Evolutionary conservation across 2,797 vertebrate species (phyloP).

Genomic region (Periophthalmus magnuspinnatus): DNA sequence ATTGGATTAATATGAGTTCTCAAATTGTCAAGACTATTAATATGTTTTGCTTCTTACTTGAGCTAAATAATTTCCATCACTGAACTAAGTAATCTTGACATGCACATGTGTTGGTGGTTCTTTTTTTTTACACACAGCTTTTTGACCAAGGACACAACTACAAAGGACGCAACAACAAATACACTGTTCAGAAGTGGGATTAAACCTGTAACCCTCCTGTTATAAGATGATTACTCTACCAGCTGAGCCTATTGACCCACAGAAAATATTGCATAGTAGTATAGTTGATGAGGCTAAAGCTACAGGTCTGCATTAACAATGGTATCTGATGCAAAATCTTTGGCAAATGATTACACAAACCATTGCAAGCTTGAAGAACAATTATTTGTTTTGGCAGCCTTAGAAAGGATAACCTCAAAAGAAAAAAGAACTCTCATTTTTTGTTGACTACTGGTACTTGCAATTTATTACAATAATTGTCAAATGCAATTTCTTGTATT

Average conservation of each 20-base stretch:
- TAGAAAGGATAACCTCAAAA: neutral
- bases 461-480: neutral
- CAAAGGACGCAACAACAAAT: too few species aligned
- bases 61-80: too few species aligned
- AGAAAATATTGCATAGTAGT: neutral
- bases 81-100: too few species aligned
- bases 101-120: too few species aligned
- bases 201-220: too few species aligned
- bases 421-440: neutral
- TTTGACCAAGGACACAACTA: too few species aligned
- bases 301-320: neutral
- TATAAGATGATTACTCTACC: neutral
- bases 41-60: too few species aligned
- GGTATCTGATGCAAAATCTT: neutral
- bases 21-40: too few species aligned
- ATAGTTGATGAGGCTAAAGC: neutral
- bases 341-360: neutral
- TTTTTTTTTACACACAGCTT: too few species aligned
- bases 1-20: too few species aligned
- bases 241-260: neutral
- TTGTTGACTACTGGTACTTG: neutral
- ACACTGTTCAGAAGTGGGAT: too few species aligned
- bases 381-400: neutral
- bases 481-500: conserved; percentile 11
- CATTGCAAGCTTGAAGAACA: neutral